phyloP scores from a whole-genome alignment of 2,888 invertebrate genomes.

The Electrophaes corylata region DNA sequence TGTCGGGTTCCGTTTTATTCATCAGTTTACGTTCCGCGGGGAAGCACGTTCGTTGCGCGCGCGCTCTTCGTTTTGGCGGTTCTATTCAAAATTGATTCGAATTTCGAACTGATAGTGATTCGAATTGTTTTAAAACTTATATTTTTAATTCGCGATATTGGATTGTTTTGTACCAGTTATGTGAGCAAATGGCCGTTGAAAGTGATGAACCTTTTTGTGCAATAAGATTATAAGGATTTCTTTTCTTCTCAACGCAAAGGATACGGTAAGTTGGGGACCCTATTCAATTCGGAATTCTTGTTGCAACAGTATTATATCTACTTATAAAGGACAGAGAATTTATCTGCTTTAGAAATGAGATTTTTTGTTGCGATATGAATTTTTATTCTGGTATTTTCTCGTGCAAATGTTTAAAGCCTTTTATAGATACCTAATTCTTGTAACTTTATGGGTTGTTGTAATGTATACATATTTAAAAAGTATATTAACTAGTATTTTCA shows the following conservation, averaged over 20 bases:
- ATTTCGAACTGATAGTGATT: conserved; percentile 37
- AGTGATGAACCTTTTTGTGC: conserved; percentile 66
- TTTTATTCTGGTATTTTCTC: neutral
- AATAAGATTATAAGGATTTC: conserved; percentile 75
- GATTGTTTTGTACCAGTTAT: conserved; percentile 51
- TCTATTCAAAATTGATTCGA: conserved; percentile 47
- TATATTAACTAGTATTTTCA: no score
- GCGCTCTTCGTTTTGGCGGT: conserved; percentile 47
- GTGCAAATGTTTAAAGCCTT: neutral
- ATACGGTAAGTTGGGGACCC: conserved; percentile 68
- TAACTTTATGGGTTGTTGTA: no score
- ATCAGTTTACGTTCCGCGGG: conserved; percentile 79
- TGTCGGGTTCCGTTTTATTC: conserved; percentile 68
- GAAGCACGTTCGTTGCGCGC: conserved; percentile 70
- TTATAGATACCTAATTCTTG: no score
- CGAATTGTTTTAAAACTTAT: conserved; percentile 30
- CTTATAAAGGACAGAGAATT: conserved; percentile 26
- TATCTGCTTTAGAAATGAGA: conserved; percentile 20
- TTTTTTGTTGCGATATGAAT: conserved; percentile 25
- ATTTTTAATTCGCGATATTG: conserved; percentile 37
- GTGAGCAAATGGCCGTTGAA: conserved; percentile 62
- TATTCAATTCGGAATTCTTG: conserved; percentile 49
- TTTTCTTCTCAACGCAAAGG: conserved; percentile 59
- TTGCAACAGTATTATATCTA: conserved; percentile 47
- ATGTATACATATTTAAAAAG: no score